Base-by-base conservation (phyloP, 2,113 vertebrate species). In the Cephalopholis sonnerati region DNA sequence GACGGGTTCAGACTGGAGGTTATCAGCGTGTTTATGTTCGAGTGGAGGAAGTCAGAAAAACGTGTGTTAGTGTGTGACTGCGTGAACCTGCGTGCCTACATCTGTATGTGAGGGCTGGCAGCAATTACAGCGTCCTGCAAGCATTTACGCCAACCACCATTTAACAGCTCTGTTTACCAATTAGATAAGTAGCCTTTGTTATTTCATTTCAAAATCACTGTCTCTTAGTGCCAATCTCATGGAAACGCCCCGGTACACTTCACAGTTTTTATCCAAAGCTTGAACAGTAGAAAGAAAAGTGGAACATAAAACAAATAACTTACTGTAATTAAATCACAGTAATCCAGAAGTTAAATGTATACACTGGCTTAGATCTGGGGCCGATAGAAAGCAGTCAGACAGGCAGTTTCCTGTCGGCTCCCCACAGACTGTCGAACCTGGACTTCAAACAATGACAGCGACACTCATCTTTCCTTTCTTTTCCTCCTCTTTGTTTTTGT, bases 141-240 rank as follows among this genome's bases (percentile, higher is more conserved):
- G 94, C 94, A 66, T 95, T 97, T 96, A 96, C 95, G 94, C 94
- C 93, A 88, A 93, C 94, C 93, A 80, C 93, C 91, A 93, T 93
- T 94, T 91, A 94, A 92, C 93, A 95, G 93, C 90, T 92, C 91
- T 93, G 90, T 95, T 94, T 95, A 95, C 94, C 95, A 95, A 96
- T 96, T 95, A 96, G 95, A 94, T 96, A 93, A 92, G 93, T 89
- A 93, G 95, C 92, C 91, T 91, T 94, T 95, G 93, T 95, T 95
- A 95, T 88, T 93, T 93, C 93, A 83, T 93, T 94, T 93, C 90
- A 84, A 92, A 82, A 91, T 94, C 88, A 90, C 93, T 95, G 93
- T 94, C 87, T 92, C 86, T 95, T 93, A 87, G 89, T 93, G 91
- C 94, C 73, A 80, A 86, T 89, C 93, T 94, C 87, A 70, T 12